These are phyloP conservation scores for Mamestra brassicae DNA, from an alignment of 2,888 invertebrate species.

Conservation along the genomic window DNA sequence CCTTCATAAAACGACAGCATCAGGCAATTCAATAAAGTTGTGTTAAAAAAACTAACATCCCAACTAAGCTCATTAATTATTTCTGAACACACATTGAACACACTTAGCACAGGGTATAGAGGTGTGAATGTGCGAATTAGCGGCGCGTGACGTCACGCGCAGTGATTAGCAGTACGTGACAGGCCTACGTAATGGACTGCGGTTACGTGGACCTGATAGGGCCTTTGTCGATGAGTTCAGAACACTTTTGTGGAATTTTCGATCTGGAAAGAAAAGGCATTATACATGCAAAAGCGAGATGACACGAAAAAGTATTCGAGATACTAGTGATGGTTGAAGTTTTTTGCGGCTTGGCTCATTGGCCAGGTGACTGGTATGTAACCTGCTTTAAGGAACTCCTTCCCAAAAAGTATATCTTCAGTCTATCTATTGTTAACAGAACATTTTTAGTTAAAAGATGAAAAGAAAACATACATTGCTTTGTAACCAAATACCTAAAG, in stretches of 20 bases:
- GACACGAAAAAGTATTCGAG: too few relatives aligned
- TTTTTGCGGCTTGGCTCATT: too few relatives aligned
- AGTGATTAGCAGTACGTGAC: slow-evolving; percentile 81
- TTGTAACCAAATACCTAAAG: too few relatives aligned
- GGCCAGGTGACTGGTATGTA: too few relatives aligned
- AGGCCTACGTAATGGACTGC: slow-evolving; percentile 71
- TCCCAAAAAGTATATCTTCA: too few relatives aligned
- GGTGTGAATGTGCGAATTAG: slow-evolving; percentile 81
- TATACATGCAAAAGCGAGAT: neutral
- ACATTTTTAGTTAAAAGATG: too few relatives aligned
- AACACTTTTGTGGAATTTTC: neutral
- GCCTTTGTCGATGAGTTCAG: neutral
- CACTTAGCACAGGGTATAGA: slow-evolving; percentile 62
- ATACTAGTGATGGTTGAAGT: too few relatives aligned
- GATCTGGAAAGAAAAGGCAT: neutral
- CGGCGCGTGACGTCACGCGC: slow-evolving; percentile 77
- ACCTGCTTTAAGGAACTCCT: too few relatives aligned
- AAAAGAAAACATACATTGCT: too few relatives aligned
- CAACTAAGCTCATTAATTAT: slow-evolving; percentile 40
- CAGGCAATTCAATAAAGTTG: neutral
- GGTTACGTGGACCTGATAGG: slow-evolving; percentile 46
- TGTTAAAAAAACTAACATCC: neutral
- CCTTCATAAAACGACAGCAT: neutral
- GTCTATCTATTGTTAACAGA: too few relatives aligned
- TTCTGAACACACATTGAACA: slow-evolving; percentile 37